phyloP scores from a whole-genome alignment of 2,888 invertebrate species.

The Amorpha juglandis region DNA sequence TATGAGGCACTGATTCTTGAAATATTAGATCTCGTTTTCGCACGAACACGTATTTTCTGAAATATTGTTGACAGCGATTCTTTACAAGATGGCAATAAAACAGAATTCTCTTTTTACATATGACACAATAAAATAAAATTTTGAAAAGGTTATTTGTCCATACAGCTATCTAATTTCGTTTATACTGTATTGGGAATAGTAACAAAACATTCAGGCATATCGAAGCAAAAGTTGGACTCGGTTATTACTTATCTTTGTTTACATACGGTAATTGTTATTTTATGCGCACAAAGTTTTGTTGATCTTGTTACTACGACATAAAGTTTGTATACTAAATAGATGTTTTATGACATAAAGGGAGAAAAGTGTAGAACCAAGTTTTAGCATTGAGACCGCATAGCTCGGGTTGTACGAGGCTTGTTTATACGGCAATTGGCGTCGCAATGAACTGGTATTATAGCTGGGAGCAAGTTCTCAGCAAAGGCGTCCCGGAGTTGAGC shows the following conservation, averaged over 20 bases:
- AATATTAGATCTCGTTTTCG: constrained; percentile 44
- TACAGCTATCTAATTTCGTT: background rate
- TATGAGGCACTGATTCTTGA: constrained; percentile 47
- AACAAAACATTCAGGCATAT: background rate
- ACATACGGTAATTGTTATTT: constrained; percentile 45
- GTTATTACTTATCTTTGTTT: background rate
- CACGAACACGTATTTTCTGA: constrained; percentile 44
- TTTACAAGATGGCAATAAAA: constrained; percentile 36
- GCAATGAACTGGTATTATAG: constrained; percentile 67
- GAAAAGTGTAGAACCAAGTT: constrained; percentile 67
- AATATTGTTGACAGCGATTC: constrained; percentile 39
- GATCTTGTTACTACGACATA: constrained; percentile 39
- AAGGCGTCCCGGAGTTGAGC: constrained; percentile 66
- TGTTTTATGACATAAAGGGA: constrained; percentile 63
- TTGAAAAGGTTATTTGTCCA: constrained; percentile 28
- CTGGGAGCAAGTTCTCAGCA: constrained; percentile 65
- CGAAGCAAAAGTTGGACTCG: background rate
- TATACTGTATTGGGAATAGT: background rate
- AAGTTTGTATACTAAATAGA: constrained; percentile 44
- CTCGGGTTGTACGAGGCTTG: constrained; percentile 63
- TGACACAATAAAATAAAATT: constrained; percentile 24
- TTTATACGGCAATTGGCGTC: constrained; percentile 78
- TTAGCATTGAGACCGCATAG: constrained; percentile 62
- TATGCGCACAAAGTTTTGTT: constrained; percentile 44
- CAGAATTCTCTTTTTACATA: constrained; percentile 19